phyloP scores from a whole-genome alignment of 1,140 invertebrate genomes.

The Hestina assimilis region DNA sequence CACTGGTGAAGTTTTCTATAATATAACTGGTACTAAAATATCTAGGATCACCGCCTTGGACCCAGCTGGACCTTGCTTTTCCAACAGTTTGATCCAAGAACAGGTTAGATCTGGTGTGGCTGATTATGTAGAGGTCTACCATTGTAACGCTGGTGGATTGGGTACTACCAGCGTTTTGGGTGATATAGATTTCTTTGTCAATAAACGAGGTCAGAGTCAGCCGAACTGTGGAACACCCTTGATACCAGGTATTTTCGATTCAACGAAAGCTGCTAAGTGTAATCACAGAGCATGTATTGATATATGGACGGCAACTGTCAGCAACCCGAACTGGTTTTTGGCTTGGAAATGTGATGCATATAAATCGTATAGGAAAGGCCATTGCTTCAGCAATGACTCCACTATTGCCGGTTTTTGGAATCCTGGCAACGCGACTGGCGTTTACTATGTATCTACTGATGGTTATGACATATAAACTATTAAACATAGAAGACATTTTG shows the following conservation, averaged over 20 bases:
- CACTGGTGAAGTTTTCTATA: constrained; percentile 69
- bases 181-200: constrained; percentile 90
- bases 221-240: constrained; percentile 77
- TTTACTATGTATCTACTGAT: constrained; percentile 62
- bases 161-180: constrained; percentile 81
- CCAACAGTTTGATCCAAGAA: constrained; percentile 73
- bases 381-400: constrained; percentile 49
- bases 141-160: constrained; percentile 86
- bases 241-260: constrained; percentile 63
- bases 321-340: constrained; percentile 52
- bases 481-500: neutral
- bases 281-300: constrained; percentile 82
- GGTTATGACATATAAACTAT: constrained; percentile 40
- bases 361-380: constrained; percentile 50
- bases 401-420: constrained; percentile 70
- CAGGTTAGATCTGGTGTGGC: constrained; percentile 80
- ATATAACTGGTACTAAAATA: constrained; percentile 58
- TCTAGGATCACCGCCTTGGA: constrained; percentile 84
- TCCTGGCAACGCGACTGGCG: constrained; percentile 61
- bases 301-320: constrained; percentile 82
- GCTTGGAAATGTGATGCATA: constrained; percentile 63
- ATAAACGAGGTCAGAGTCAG: constrained; percentile 82
- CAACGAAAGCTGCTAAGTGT: constrained; percentile 76
- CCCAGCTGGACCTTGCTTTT: constrained; percentile 84
- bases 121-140: constrained; percentile 86